These are phyloP conservation scores for Drosophila tsacasi DNA, from an alignment of 1,140 invertebrate genomes.

Conservation along the genomic window DNA sequence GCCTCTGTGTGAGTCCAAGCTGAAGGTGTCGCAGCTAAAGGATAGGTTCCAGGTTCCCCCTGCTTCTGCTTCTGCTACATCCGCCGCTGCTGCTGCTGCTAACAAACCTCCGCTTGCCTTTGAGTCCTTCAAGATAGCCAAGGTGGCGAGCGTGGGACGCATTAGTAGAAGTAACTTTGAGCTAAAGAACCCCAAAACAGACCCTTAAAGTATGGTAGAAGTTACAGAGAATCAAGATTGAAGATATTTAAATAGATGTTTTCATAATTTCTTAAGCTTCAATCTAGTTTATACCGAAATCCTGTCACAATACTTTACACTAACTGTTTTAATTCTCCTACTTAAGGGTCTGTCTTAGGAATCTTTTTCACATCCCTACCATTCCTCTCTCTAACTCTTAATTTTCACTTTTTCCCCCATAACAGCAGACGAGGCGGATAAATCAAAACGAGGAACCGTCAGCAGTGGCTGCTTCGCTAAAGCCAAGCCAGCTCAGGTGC, in stretches of 20 bases:
- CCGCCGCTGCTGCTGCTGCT: conserved; percentile 30
- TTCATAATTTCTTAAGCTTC: neutral
- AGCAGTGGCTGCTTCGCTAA: conserved; percentile 31
- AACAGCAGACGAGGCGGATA: conserved; percentile 32
- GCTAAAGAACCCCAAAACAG: neutral
- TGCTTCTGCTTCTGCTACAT: conserved; percentile 27
- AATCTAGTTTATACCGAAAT: neutral
- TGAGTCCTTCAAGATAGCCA: conserved; percentile 60
- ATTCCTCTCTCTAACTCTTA: neutral
- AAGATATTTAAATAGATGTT: too few species aligned
- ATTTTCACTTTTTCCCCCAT: neutral
- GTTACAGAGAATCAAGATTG: neutral
- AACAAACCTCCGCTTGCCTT: conserved; percentile 38
- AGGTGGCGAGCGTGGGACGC: conserved; percentile 64
- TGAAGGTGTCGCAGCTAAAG: conserved; percentile 81
- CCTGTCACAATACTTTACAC: neutral
- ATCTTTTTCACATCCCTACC: neutral
- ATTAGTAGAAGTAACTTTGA: conserved; percentile 59
- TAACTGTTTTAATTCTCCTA: neutral
- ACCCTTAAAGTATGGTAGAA: neutral
- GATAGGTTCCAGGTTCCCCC: conserved; percentile 62
- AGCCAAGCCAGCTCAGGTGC: conserved; percentile 54
- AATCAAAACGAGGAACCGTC: conserved; percentile 9
- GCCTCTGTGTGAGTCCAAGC: conserved; percentile 63
- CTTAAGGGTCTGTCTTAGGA: conserved; percentile 7